Evolutionary conservation across 2,113 vertebrate species (phyloP).

Genomic region (Capra hircus): DNA sequence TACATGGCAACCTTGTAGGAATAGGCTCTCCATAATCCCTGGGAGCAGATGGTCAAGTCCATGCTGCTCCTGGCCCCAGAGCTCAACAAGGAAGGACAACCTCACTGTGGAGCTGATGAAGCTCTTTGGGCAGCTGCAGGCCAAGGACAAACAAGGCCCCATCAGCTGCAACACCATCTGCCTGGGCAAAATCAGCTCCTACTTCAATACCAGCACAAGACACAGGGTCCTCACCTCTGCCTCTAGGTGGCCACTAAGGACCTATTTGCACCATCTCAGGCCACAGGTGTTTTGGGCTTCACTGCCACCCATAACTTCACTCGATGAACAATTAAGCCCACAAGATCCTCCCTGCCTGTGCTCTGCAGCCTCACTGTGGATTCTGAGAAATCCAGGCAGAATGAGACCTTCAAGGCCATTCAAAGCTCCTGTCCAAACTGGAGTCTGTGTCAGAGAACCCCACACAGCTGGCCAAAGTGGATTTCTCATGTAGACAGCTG

Average conservation of each 20-base stretch:
- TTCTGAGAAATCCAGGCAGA: constrained; percentile 88
- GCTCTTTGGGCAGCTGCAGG: constrained; percentile 91
- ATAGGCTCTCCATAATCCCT: not conserved
- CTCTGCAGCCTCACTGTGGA: constrained; percentile 87
- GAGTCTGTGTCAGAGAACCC: constrained; percentile 92
- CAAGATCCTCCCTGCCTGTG: constrained; percentile 90
- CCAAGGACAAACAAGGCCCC: constrained; percentile 90
- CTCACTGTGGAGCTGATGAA: constrained; percentile 93
- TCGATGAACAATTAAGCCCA: constrained; percentile 85
- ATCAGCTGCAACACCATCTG: constrained; percentile 94
- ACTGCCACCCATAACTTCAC: constrained; percentile 92
- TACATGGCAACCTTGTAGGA: not conserved
- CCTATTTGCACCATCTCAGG: constrained; percentile 88
- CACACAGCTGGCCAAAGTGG: constrained; percentile 85
- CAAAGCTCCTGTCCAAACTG: constrained; percentile 89
- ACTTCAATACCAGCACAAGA: constrained; percentile 87
- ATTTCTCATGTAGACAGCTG: constrained; percentile 77
- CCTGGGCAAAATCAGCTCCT: constrained; percentile 92
- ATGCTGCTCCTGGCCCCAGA: constrained; percentile 93
- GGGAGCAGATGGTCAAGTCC: constrained; percentile 77
- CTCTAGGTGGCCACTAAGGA: constrained; percentile 92
- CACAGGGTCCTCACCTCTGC: constrained; percentile 89
- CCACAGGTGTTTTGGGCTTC: constrained; percentile 90
- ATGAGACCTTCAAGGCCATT: constrained; percentile 93
- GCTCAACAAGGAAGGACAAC: constrained; percentile 88